Conservation (phyloP, 2,113 vertebrate genomes). For the Hypomesus transpacificus region DNA sequence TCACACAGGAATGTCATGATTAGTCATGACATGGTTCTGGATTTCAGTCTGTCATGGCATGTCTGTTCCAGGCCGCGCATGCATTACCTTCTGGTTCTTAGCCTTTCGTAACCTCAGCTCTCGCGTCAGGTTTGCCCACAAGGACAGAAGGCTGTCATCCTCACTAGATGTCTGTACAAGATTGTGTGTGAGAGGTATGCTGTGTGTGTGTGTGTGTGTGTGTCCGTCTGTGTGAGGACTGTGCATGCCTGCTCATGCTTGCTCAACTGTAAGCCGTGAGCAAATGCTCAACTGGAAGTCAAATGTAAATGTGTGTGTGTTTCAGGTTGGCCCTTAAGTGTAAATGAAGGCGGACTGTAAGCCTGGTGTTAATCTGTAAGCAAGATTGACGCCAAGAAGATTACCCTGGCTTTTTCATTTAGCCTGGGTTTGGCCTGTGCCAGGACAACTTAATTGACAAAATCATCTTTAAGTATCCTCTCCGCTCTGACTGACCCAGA, state of each 20-base stretch:
- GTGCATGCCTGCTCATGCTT: background rate
- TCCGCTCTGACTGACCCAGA: no score
- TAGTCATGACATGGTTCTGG: no score
- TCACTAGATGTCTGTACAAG: no score
- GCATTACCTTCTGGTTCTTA: no score
- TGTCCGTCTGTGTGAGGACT: background rate
- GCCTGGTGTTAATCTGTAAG: slow-evolving; percentile 18
- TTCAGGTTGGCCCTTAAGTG: background rate
- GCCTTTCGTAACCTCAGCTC: no score
- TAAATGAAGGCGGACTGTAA: background rate
- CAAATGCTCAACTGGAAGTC: background rate
- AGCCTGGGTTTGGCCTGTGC: background rate
- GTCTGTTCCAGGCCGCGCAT: no score
- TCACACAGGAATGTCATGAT: no score
- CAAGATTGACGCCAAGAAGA: slow-evolving; percentile 23
- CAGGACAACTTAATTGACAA: background rate
- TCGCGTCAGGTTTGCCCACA: no score
- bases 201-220: slow-evolving; percentile 6
- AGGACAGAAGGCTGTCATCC: no score
- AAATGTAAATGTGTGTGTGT: background rate
- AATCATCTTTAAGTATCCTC: no score
- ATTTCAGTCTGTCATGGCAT: no score
- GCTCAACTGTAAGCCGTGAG: background rate
- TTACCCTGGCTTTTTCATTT: slow-evolving; percentile 18
- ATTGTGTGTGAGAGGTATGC: background rate